Evolutionary conservation across 2,113 vertebrate genomes (phyloP).

Genomic region (Ornithorhynchus anatinus): DNA sequence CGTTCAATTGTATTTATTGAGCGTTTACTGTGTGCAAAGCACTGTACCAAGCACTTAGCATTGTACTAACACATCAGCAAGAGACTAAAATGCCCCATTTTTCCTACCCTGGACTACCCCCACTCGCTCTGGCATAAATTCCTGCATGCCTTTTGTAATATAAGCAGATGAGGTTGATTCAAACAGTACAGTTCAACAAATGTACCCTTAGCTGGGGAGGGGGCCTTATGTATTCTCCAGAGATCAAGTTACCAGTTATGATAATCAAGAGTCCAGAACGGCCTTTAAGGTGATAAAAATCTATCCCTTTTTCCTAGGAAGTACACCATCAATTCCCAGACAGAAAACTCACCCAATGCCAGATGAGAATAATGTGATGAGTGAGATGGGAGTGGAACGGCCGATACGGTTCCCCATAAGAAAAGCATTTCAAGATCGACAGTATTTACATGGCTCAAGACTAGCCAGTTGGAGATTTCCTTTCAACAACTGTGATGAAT

Average conservation of each 20-base stretch:
- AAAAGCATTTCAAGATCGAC: too few species aligned
- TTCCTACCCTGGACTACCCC: neutral
- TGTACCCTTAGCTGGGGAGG: neutral
- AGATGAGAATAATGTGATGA: too few species aligned
- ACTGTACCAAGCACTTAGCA: too few species aligned
- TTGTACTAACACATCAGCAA: too few species aligned
- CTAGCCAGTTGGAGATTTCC: too few species aligned
- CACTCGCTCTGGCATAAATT: conserved; percentile 11
- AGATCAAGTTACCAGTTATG: neutral
- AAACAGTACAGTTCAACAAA: neutral
- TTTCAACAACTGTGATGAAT: too few species aligned
- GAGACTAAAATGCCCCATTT: conserved; percentile 2
- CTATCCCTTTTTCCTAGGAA: neutral
- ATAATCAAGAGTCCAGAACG: neutral
- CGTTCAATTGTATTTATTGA: too few species aligned
- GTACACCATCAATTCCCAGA: neutral
- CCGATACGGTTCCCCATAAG: too few species aligned
- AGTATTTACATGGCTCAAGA: too few species aligned
- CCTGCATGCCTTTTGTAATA: neutral
- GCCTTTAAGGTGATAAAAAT: neutral
- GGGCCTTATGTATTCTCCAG: too few species aligned
- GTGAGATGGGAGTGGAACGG: too few species aligned
- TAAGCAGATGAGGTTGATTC: conserved; percentile 1
- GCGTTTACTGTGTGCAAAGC: too few species aligned
- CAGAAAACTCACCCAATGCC: neutral